Evolutionary conservation across 2,888 invertebrate genomes (phyloP).

Genomic region (Argyra leucocephala): DNA sequence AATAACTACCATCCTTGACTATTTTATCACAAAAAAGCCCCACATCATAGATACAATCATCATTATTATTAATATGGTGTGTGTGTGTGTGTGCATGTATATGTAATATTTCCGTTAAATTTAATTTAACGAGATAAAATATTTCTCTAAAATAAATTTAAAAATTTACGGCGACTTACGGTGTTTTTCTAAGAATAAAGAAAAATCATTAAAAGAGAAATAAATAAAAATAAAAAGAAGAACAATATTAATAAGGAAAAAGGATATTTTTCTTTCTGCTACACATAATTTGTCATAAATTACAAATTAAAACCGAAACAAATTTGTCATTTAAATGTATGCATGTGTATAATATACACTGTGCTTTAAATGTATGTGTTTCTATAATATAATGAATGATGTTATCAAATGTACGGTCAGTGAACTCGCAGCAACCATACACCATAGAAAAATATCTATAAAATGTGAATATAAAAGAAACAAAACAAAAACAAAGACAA

Average conservation of each 20-base stretch:
- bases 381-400: too few relatives aligned
- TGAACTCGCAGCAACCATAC: neutral
- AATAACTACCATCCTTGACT: too few relatives aligned
- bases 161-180: neutral
- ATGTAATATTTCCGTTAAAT: too few relatives aligned
- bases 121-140: too few relatives aligned
- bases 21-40: too few relatives aligned
- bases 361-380: neutral
- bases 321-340: neutral
- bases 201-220: neutral
- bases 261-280: constrained; percentile 2
- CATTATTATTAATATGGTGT: too few relatives aligned
- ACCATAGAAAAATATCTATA: too few relatives aligned
- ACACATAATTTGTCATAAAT: constrained; percentile 2
- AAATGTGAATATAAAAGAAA: too few relatives aligned
- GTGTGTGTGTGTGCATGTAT: too few relatives aligned
- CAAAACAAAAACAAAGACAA: neutral
- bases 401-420: neutral
- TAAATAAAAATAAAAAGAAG: neutral
- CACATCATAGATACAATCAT: too few relatives aligned
- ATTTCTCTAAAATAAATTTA: neutral
- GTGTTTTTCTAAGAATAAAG: neutral
- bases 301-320: neutral
- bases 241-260: neutral
- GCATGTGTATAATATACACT: neutral